phyloP scores from a whole-genome alignment of 1,140 invertebrate species.

The Leptopilina boulardi region DNA sequence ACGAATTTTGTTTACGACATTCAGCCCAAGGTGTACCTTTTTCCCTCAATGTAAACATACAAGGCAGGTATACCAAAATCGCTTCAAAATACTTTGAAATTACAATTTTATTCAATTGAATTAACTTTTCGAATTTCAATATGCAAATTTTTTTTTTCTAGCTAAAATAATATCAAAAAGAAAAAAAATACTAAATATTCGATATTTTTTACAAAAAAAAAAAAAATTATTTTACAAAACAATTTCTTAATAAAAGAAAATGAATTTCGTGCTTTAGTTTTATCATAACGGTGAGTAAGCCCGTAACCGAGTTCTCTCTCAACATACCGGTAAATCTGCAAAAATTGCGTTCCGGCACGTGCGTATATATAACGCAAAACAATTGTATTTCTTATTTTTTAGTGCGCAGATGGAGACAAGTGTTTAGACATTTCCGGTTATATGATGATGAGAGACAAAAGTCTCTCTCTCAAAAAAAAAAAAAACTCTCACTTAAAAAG shows the following conservation, averaged over 20 bases:
- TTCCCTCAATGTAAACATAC: no score
- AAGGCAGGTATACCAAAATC: no score
- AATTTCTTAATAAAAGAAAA: not conserved
- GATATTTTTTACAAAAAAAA: no score
- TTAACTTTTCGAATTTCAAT: no score
- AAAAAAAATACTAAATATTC: no score
- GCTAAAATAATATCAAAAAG: no score
- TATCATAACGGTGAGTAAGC: not conserved
- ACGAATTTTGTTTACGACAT: no score
- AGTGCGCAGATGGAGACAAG: conserved; percentile 19
- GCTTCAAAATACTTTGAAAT: no score
- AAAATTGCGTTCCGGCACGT: conserved; percentile 21
- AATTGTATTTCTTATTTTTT: conserved; percentile 13
- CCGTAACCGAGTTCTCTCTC: not conserved
- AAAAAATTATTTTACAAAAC: no score
- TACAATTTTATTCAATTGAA: no score
- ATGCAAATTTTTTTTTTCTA: no score
- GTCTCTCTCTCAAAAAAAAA: not conserved
- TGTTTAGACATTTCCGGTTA: conserved; percentile 13
- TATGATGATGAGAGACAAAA: not conserved
- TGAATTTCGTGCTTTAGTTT: not conserved
- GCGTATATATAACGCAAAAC: conserved; percentile 27
- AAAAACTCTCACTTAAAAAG: not conserved
- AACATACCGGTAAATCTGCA: conserved; percentile 15
- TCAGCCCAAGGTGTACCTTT: no score